These are phyloP conservation scores for Sturnus vulgaris DNA, from an alignment of 2,113 vertebrate species.

Conservation along the genomic window DNA sequence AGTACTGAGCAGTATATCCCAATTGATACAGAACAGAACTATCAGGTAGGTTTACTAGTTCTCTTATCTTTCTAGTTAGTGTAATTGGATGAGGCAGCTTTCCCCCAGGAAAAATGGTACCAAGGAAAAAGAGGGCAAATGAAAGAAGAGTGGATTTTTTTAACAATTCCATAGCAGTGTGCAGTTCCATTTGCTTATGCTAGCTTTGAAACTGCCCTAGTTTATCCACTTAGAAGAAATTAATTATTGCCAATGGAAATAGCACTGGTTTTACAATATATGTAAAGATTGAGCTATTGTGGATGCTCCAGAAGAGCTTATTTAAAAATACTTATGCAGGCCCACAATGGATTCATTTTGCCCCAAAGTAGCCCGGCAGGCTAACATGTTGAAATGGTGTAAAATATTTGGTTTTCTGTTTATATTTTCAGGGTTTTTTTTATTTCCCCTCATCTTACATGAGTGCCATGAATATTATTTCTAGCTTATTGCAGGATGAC, in stretches of 20 bases:
- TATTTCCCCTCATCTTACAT: background rate
- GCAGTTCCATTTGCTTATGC: background rate
- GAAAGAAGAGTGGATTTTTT: background rate
- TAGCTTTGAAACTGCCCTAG: background rate
- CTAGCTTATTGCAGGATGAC: background rate
- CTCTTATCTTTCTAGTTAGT: background rate
- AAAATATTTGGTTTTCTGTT: background rate
- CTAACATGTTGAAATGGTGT: rapidly evolving
- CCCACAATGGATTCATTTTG: background rate
- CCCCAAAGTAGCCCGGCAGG: background rate
- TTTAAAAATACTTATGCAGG: background rate
- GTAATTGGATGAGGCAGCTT: background rate
- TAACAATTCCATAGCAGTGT: background rate
- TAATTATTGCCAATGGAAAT: background rate
- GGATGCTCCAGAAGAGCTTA: background rate
- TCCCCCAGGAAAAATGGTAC: background rate
- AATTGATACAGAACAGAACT: background rate
- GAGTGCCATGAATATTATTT: background rate
- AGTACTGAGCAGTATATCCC: background rate
- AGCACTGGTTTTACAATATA: background rate
- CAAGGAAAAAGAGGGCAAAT: background rate
- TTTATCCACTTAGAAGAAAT: background rate
- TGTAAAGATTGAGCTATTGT: background rate
- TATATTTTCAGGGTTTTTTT: background rate
- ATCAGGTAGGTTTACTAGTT: background rate